Conservation (phyloP, 2,797 vertebrate genomes). For the Natrix natrix region DNA sequence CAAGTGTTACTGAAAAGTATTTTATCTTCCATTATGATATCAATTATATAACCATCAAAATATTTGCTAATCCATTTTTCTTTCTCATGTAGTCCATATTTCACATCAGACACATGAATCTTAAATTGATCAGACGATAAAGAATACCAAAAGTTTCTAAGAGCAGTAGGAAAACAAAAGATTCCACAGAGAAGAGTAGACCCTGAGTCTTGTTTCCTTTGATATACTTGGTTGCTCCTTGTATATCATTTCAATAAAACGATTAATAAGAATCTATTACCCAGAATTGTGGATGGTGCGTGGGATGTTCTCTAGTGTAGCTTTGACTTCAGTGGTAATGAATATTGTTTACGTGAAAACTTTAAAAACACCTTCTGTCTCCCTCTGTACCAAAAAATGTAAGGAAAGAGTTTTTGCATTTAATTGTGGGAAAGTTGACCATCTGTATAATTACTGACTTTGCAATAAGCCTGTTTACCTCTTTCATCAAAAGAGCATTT, state of each 20-base stretch:
- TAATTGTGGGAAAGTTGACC: neutral
- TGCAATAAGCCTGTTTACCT: neutral
- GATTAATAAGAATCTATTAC: neutral
- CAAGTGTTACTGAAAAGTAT: too few species aligned
- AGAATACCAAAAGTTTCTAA: neutral
- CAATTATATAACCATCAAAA: too few species aligned
- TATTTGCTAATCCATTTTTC: too few species aligned
- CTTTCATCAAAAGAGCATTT: constrained; percentile 5
- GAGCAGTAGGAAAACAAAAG: neutral
- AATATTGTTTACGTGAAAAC: constrained; percentile 6
- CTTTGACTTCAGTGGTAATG: neutral
- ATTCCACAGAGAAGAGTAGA: neutral
- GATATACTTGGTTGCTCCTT: neutral
- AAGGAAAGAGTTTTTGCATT: neutral
- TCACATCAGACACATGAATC: neutral
- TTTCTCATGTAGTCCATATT: too few species aligned
- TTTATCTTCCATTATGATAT: too few species aligned
- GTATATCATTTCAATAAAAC: neutral
- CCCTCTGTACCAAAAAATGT: neutral
- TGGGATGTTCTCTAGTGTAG: neutral
- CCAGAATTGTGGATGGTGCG: too few species aligned
- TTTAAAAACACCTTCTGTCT: constrained; percentile 2
- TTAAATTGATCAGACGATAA: neutral
- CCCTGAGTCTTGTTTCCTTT: neutral
- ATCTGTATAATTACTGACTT: constrained; percentile 4